Evolutionary conservation across 1,140 invertebrate genomes (phyloP), one percentile per base, ranked within the genome.

Genomic region (Elysia chlorotica): DNA sequence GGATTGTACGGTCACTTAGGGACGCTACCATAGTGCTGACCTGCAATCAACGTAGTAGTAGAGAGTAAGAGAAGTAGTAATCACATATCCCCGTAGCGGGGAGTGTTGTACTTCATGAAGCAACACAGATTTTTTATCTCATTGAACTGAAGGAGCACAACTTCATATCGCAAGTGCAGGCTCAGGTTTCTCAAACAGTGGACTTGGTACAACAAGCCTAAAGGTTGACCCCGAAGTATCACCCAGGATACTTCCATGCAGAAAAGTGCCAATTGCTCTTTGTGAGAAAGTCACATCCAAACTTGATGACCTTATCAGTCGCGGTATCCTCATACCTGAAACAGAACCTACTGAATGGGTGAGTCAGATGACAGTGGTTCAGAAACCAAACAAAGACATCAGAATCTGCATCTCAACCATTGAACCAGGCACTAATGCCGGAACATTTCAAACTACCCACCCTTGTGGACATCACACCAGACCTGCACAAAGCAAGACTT

Each of bases 311-410:
- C 2, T 23, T 5, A n/a, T 30, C 23, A 19, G 56, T 3, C 37
- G 25, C 21, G 73, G 65, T 23, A 68, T 85, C 10, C 85, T 87
- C 54, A 31, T 66, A 72, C 73, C 71, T 63, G 76, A 84, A 0
- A 73, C 35, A 2, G 69, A 83, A 71, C 82, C 86, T 4, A 77
- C 75, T 21, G 67, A 70, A 23, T 77, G 73, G 75, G 65, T 54
- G 30, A 57, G 74, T 19, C 33, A 25, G 6, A 72, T 77, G 21
- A 66, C 66, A 17, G 73, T 75, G 1, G 73, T 77, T 23, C 30
- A 36, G 5, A 77, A 77, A 68, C 6, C 41, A 25, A 72, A 71
- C 72, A 67, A 37, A 19, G 19, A 54, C 4, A 53, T 77, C n/a
- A 31, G 74, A 0, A 59, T 74, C n/a, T 76, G 74, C 36, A 38